phyloP scores from a whole-genome alignment of 1,140 invertebrate species.

The Melanaphis sacchari region DNA sequence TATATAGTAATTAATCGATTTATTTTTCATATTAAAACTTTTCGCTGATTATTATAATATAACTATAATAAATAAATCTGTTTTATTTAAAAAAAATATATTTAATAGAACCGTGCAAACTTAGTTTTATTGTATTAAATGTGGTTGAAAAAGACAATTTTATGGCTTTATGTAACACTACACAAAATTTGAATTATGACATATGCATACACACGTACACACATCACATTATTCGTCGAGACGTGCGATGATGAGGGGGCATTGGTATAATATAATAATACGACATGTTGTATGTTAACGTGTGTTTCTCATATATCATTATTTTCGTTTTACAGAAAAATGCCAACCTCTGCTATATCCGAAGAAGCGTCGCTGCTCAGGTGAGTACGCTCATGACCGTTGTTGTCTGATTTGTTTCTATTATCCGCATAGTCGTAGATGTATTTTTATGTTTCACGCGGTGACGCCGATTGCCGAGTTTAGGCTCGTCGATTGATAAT shows the following conservation, averaged over 20 bases:
- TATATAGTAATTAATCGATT: too few relatives aligned
- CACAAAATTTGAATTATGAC: too few relatives aligned
- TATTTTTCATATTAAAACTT: too few relatives aligned
- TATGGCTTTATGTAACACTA: too few relatives aligned
- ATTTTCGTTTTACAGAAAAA: conserved; percentile 64
- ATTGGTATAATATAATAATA: background rate
- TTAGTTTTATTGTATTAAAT: too few relatives aligned
- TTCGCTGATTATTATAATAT: too few relatives aligned
- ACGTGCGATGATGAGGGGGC: background rate
- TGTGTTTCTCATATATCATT: background rate
- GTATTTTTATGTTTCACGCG: background rate
- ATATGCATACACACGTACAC: background rate
- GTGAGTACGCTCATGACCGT: conserved; percentile 65
- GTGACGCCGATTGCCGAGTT: background rate
- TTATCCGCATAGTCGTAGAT: background rate
- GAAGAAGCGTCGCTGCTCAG: conserved; percentile 76
- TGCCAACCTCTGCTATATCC: conserved; percentile 73
- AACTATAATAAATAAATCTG: too few relatives aligned
- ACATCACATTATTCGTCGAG: too few relatives aligned
- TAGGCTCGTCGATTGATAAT: background rate
- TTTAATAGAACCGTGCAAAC: too few relatives aligned
- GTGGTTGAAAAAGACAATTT: too few relatives aligned
- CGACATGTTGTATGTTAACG: background rate
- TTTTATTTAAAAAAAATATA: too few relatives aligned
- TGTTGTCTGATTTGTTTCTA: background rate